phyloP scores from a whole-genome alignment of 2,113 vertebrate species.

The Tichodroma muraria region DNA sequence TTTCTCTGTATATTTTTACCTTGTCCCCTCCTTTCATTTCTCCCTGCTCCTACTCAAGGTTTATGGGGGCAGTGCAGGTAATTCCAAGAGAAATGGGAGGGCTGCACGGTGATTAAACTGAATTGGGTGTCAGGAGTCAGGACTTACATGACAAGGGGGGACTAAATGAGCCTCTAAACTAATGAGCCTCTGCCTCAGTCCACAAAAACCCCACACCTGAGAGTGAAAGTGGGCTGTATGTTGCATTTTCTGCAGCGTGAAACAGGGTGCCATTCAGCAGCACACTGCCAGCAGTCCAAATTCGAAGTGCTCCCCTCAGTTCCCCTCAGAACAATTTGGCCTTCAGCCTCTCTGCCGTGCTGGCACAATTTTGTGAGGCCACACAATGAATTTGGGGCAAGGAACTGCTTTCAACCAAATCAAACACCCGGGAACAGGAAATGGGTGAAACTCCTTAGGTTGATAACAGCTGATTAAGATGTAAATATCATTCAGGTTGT shows the following conservation, averaged over 20 bases:
- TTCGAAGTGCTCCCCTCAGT: not conserved
- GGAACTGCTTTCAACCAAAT: not conserved
- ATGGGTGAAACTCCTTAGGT: not conserved
- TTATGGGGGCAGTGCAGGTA: not conserved
- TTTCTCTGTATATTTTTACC: not conserved
- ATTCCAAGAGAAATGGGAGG: not conserved
- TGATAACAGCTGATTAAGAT: not conserved
- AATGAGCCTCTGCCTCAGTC: not conserved
- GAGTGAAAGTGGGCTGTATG: not conserved
- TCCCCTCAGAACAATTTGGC: not conserved
- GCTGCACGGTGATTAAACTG: not conserved
- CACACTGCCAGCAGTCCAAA: not conserved
- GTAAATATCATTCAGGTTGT: not conserved
- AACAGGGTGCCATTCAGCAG: not conserved
- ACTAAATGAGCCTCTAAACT: not conserved
- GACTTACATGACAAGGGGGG: not conserved
- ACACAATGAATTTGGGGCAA: not conserved
- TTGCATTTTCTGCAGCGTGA: not conserved
- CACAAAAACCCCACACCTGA: not conserved
- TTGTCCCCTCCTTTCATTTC: not conserved
- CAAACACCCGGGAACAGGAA: not conserved
- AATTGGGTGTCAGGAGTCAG: not conserved
- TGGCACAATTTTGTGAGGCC: not conserved
- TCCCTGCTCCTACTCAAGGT: not conserved
- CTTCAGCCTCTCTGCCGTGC: not conserved